A percentile compares a stretch with the other conserved stretches of the same genome.
Evolutionary conservation across 2,113 vertebrate genomes (phyloP).

Genomic region (Callaeas wilsoni): DNA sequence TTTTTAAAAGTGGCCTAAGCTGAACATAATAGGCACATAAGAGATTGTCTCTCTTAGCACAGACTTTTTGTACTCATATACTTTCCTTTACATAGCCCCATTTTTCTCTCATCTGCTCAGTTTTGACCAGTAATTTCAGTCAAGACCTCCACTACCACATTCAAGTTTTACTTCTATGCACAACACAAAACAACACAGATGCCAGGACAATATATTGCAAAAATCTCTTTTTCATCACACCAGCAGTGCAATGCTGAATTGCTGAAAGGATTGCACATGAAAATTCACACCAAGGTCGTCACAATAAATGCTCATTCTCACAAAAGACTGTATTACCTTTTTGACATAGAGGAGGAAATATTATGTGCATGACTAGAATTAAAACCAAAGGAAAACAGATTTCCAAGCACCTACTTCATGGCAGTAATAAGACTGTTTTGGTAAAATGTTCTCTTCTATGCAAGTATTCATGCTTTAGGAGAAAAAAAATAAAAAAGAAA

Average conservation of each 20-base stretch:
- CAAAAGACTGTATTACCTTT: not conserved
- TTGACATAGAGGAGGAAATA: not conserved
- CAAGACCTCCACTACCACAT: not conserved
- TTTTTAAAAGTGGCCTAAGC: not conserved
- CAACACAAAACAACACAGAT: not conserved
- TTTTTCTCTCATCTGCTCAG: not conserved
- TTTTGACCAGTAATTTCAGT: not conserved
- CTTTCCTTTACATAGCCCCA: not conserved
- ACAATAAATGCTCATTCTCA: not conserved
- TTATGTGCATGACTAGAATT: not conserved
- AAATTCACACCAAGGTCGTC: not conserved
- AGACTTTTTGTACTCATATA: not conserved
- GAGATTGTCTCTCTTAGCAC: not conserved
- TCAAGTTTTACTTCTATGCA: not conserved
- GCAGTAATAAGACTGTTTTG: not conserved
- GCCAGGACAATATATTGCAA: not conserved
- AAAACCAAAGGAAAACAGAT: not conserved
- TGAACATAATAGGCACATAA: not conserved
- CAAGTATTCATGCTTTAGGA: not conserved
- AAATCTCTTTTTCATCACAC: not conserved
- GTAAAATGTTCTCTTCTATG: not conserved
- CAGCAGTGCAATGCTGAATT: not conserved
- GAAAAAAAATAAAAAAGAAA: too few species aligned
- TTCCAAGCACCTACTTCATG: not conserved
- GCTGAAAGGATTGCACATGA: not conserved